A percentile compares a stretch with the other conserved stretches of the same genome.
Evolutionary conservation across 2,888 invertebrate genomes (phyloP).

Genomic region (Adela reaumurella): DNA sequence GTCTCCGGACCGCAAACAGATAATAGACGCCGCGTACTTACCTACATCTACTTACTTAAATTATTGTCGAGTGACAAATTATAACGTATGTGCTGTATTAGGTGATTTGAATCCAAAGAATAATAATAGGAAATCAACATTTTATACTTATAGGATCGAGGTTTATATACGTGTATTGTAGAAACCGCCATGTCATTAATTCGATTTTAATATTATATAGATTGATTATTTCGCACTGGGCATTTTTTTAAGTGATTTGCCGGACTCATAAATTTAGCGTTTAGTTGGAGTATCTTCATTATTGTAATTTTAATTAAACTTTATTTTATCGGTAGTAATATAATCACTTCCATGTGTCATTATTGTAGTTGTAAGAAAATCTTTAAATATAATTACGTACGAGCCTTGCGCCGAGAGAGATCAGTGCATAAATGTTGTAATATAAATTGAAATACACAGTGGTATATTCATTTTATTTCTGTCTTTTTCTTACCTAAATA

Average conservation of each 20-base stretch:
- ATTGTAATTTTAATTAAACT: not conserved
- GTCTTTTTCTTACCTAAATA: too few relatives aligned
- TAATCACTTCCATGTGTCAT: not conserved
- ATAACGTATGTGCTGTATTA: not conserved
- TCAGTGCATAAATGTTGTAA: not conserved
- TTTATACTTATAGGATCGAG: too few relatives aligned
- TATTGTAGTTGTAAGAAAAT: not conserved
- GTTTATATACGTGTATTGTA: not conserved
- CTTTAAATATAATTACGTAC: not conserved
- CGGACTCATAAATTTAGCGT: not conserved
- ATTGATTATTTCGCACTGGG: not conserved
- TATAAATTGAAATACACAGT: slow-evolving; percentile 1
- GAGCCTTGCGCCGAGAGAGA: not conserved
- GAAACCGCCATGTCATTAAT: not conserved
- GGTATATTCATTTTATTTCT: not conserved
- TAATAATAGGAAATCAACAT: slow-evolving; percentile 1
- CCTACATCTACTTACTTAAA: too few relatives aligned
- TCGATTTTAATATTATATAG: slow-evolving; percentile 1
- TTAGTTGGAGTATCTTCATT: not conserved
- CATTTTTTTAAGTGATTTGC: not conserved
- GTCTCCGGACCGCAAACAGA: too few relatives aligned
- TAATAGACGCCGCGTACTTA: too few relatives aligned
- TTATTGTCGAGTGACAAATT: too few relatives aligned
- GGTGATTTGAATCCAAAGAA: slow-evolving; percentile 1
- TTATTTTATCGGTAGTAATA: not conserved